Conservation (phyloP, 2,797 vertebrate genomes). For the Oceanodroma leucorhoa region DNA sequence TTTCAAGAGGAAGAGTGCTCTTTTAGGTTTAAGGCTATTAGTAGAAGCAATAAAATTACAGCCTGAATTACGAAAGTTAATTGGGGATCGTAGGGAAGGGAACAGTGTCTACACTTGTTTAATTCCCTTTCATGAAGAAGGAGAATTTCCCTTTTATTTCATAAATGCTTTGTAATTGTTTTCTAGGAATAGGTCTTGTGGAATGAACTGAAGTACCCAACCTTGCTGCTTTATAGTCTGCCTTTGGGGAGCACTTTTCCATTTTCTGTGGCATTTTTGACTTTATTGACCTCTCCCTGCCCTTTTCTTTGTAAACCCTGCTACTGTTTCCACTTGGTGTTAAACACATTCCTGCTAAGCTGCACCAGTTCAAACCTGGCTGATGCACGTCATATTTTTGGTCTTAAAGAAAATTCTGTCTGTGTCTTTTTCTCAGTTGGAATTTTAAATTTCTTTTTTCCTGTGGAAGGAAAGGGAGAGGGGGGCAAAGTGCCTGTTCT, state of each 20-base stretch:
- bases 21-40: neutral
- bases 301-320: neutral
- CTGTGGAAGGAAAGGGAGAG: neutral
- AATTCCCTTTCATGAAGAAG: conserved; percentile 29
- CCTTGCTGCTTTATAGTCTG: neutral
- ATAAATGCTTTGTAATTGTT: conserved; percentile 1
- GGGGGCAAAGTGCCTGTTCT: neutral
- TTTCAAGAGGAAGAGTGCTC: neutral
- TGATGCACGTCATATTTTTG: neutral
- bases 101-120: conserved; percentile 31
- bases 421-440: neutral
- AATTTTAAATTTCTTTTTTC: neutral
- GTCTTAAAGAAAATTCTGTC: neutral
- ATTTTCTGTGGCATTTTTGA: neutral
- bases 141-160: conserved; percentile 33
- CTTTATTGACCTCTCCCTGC: neutral
- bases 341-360: neutral
- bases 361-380: neutral
- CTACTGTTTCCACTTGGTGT: neutral
- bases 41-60: neutral
- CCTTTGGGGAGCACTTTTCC: neutral
- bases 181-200: neutral
- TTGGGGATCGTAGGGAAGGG: neutral
- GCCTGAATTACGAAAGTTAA: neutral
- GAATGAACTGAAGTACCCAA: neutral